Conservation (phyloP, 2,113 vertebrate genomes). For the Leiothrix lutea region DNA sequence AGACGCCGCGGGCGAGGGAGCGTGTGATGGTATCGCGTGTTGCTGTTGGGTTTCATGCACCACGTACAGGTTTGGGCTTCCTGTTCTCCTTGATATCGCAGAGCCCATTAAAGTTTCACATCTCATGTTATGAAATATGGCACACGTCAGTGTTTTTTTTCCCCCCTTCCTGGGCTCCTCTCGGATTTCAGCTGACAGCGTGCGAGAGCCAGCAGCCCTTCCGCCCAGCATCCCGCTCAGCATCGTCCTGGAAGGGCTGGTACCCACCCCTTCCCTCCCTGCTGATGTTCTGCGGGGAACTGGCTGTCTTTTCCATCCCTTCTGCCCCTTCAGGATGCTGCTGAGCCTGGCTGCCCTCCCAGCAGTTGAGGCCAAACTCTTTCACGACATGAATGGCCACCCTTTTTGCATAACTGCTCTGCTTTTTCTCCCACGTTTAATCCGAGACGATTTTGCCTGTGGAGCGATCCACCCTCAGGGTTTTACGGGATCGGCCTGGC, state of each 20-base stretch:
- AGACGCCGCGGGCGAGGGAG: not conserved
- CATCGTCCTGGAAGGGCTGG: not conserved
- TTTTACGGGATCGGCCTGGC: not conserved
- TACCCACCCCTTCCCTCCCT: not conserved
- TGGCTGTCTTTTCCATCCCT: not conserved
- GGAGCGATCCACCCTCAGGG: not conserved
- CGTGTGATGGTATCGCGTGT: not conserved
- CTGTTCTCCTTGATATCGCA: not conserved
- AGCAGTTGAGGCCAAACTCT: not conserved
- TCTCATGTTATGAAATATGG: slow-evolving; percentile 2
- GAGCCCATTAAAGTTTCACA: slow-evolving; percentile 42
- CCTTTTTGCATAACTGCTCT: not conserved
- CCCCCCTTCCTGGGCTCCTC: not conserved
- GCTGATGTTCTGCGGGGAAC: not conserved
- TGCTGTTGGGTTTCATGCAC: not conserved
- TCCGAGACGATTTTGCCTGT: not conserved
- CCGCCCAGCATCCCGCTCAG: not conserved
- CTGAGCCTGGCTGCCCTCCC: not conserved
- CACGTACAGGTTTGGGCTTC: not conserved
- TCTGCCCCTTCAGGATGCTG: not conserved
- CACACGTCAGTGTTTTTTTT: not conserved
- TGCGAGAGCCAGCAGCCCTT: not conserved
- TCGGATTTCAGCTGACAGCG: not conserved
- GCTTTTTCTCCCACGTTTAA: not conserved
- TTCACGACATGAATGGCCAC: not conserved